These are phyloP conservation scores for Labeo rohita DNA, from an alignment of 2,113 vertebrate genomes.

Conservation along the genomic window DNA sequence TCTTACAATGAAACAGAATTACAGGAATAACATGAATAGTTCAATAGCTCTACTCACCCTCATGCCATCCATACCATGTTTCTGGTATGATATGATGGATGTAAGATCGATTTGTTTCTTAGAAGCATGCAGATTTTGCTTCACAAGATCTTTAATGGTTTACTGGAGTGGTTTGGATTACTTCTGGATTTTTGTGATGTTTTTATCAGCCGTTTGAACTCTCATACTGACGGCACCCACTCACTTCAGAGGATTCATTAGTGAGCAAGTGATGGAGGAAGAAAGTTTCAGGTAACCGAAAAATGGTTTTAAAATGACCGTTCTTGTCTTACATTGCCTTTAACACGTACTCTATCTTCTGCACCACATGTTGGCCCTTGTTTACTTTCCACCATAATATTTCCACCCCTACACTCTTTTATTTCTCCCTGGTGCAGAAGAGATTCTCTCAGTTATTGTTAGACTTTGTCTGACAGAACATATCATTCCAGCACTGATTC, in stretches of 20 bases:
- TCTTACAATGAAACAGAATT: too few species aligned
- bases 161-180: too few species aligned
- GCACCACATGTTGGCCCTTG: constrained; percentile 10
- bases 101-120: too few species aligned
- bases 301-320: not conserved
- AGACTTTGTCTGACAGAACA: constrained; percentile 15
- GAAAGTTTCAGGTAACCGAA: not conserved
- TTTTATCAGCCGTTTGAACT: too few species aligned
- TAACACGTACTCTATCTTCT: not conserved
- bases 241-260: not conserved
- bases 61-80: too few species aligned
- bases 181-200: too few species aligned
- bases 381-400: constrained; percentile 28
- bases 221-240: not conserved
- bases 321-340: not conserved
- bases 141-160: too few species aligned
- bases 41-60: too few species aligned
- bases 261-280: not conserved
- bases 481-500: constrained; percentile 34
- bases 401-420: constrained; percentile 29
- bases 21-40: too few species aligned
- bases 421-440: constrained; percentile 22
- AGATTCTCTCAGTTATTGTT: constrained; percentile 34
- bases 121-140: too few species aligned
- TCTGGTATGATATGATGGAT: too few species aligned